phyloP scores from a whole-genome alignment of 1,140 invertebrate species.

The Dendroctonus valens region DNA sequence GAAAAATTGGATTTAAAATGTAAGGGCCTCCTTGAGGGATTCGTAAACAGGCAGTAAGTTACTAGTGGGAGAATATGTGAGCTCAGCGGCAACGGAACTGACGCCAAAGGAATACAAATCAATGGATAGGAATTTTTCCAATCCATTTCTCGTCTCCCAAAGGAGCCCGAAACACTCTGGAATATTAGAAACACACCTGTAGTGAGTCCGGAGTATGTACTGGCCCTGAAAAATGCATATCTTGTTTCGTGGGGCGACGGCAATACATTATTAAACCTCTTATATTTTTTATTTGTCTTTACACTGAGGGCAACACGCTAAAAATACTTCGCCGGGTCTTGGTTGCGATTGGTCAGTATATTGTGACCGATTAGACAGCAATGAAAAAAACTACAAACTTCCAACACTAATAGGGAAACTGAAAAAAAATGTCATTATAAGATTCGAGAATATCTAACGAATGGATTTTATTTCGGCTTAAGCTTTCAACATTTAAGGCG shows the following conservation, averaged over 20 bases:
- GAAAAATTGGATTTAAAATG: background rate
- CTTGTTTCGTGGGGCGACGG: slow-evolving; percentile 16
- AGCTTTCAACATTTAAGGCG: no score
- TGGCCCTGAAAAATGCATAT: slow-evolving; percentile 22
- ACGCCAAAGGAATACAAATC: slow-evolving; percentile 47
- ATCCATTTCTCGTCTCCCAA: slow-evolving; percentile 45
- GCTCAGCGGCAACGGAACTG: slow-evolving; percentile 31
- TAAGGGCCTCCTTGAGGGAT: slow-evolving; percentile 2
- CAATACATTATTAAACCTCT: slow-evolving; percentile 21
- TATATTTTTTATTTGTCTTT: slow-evolving; percentile 5
- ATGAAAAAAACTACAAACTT: no score
- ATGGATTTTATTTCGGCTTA: no score
- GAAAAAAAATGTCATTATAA: no score
- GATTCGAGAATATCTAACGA: no score
- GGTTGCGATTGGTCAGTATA: no score
- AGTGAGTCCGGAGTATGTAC: slow-evolving; percentile 8
- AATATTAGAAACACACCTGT: slow-evolving; percentile 42
- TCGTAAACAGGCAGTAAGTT: slow-evolving; percentile 26
- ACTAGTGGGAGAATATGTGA: slow-evolving; percentile 41
- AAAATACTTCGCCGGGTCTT: no score
- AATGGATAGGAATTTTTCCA: slow-evolving; percentile 50
- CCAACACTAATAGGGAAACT: no score
- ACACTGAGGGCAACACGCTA: no score
- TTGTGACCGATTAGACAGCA: no score
- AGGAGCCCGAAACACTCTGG: slow-evolving; percentile 41